phyloP scores from a whole-genome alignment of 2,888 invertebrate species.

The Trachelus stipa region DNA sequence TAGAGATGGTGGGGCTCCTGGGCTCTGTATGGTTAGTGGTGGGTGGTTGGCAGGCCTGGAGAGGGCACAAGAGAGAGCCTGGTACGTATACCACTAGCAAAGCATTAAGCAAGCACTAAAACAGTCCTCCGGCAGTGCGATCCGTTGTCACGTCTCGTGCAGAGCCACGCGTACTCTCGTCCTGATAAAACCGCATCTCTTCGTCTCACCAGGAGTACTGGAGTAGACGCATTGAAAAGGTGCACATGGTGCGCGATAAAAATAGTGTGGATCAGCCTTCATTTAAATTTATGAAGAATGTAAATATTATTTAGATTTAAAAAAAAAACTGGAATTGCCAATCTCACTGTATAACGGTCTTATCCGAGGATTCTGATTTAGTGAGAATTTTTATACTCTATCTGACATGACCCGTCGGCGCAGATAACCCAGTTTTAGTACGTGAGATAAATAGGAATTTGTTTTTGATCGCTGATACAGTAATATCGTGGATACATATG shows the following conservation, averaged over 20 bases:
- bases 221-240: not conserved
- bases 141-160: constrained; percentile 44
- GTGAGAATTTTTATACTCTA: not conserved
- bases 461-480: not conserved
- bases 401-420: not conserved
- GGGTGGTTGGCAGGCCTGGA: not conserved
- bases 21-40: not conserved
- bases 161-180: not conserved
- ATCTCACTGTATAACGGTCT: not conserved
- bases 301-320: not conserved
- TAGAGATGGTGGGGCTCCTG: constrained; percentile 27
- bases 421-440: not conserved
- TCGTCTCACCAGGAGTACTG: not conserved
- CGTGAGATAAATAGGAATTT: not conserved
- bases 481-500: not conserved
- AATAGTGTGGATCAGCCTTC: not conserved
- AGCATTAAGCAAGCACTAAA: constrained; percentile 46
- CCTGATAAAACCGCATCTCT: not conserved
- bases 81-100: constrained; percentile 41
- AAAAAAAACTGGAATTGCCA: not conserved
- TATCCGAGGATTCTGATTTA: not conserved
- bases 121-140: constrained; percentile 54
- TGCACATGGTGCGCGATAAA: not conserved
- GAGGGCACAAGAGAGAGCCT: constrained; percentile 22
- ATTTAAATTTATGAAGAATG: not conserved